These are phyloP conservation scores for Thymelicus sylvestris DNA, from an alignment of 2,888 invertebrate species.

Conservation along the genomic window DNA sequence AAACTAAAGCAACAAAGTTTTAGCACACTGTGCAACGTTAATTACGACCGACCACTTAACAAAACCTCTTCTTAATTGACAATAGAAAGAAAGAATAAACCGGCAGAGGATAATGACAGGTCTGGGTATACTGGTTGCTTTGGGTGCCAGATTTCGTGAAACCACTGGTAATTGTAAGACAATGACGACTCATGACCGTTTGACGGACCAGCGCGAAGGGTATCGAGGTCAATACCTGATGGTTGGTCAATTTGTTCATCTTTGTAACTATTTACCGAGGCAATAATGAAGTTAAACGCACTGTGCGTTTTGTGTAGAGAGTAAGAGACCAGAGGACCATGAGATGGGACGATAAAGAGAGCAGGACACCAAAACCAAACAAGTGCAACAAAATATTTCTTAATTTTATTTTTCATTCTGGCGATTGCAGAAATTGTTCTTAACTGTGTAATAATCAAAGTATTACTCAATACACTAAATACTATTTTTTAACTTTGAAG, in stretches of 20 bases:
- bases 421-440: too few relatives aligned
- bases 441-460: too few relatives aligned
- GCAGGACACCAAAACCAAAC: too few relatives aligned
- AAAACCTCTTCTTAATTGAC: constrained; percentile 49
- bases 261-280: constrained; percentile 1
- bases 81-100: constrained; percentile 30
- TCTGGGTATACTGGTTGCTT: constrained; percentile 51
- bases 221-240: constrained; percentile 59
- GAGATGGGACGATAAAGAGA: too few relatives aligned
- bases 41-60: constrained; percentile 57
- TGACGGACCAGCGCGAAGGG: constrained; percentile 66
- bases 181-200: constrained; percentile 74
- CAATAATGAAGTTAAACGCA: not conserved
- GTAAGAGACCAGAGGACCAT: too few relatives aligned
- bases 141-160: constrained; percentile 78
- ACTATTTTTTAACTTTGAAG: too few relatives aligned
- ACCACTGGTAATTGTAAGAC: constrained; percentile 76
- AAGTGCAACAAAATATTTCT: too few relatives aligned
- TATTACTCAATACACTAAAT: too few relatives aligned
- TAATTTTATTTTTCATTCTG: too few relatives aligned
- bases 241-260: constrained; percentile 12
- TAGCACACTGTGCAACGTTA: constrained; percentile 59
- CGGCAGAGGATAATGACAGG: constrained; percentile 44
- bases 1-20: constrained; percentile 43
- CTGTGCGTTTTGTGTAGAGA: too few relatives aligned